These are phyloP conservation scores for Hapalemur alaotrensis DNA, from an alignment of 2,797 vertebrate genomes.

Conservation along the genomic window DNA sequence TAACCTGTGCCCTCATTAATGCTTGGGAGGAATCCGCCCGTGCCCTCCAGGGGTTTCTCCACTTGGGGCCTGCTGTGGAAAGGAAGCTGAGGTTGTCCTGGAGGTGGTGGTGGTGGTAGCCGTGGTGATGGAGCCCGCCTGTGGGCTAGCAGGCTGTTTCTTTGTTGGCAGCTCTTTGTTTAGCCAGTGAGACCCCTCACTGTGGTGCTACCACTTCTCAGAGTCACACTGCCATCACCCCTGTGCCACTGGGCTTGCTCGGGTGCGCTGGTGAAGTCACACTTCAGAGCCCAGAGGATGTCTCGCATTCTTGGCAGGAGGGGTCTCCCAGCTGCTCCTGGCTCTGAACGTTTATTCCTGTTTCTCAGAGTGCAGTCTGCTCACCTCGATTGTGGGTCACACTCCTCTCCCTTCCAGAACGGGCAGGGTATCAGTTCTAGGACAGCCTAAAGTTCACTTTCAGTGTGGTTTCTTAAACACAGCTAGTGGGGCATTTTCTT, in stretches of 20 bases:
- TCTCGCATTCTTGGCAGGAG: not conserved
- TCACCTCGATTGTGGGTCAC: not conserved
- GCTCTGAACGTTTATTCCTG: not conserved
- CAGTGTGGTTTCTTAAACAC: not conserved
- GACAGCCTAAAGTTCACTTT: not conserved
- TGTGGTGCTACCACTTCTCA: not conserved
- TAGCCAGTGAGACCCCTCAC: not conserved
- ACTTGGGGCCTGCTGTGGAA: not conserved
- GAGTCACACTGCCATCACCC: not conserved
- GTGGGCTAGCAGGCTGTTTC: not conserved
- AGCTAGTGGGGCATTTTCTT: not conserved
- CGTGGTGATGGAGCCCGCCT: not conserved
- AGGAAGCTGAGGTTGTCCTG: accelerated
- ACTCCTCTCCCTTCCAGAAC: not conserved
- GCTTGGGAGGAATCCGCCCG: not conserved
- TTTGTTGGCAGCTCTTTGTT: not conserved
- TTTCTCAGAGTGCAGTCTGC: not conserved
- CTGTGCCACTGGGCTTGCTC: not conserved
- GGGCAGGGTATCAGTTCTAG: not conserved
- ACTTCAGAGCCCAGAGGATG: not conserved
- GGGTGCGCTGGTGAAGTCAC: not conserved
- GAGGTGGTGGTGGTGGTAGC: too few relatives aligned
- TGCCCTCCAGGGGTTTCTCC: not conserved
- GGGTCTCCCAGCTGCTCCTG: not conserved
- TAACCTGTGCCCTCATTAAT: not conserved